phyloP scores from a whole-genome alignment of 2,113 vertebrate species.

The Amphiprion ocellaris region DNA sequence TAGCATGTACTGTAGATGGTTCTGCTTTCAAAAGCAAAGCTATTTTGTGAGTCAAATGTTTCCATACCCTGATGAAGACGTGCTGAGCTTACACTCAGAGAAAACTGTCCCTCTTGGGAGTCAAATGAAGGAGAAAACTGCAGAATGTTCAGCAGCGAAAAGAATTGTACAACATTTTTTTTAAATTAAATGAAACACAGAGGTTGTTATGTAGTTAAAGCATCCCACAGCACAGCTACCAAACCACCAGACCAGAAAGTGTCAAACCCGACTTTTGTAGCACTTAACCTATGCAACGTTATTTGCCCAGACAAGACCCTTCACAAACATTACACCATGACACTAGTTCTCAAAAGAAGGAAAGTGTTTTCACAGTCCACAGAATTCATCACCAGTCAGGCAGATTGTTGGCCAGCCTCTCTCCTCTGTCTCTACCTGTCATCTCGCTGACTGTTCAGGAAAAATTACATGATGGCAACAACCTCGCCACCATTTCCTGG shows the following conservation, averaged over 20 bases:
- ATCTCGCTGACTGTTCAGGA: conserved; percentile 72
- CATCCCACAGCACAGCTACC: conserved; percentile 9
- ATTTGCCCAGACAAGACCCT: conserved; percentile 36
- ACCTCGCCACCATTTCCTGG: conserved; percentile 78
- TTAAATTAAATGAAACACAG: conserved; percentile 16
- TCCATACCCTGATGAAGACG: conserved; percentile 25
- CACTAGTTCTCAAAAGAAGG: conserved; percentile 48
- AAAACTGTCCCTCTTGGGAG: conserved; percentile 21
- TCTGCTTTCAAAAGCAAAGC: conserved; percentile 27
- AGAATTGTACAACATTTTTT: neutral
- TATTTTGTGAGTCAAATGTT: conserved; percentile 65
- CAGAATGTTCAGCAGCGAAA: conserved; percentile 21
- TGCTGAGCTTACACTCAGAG: conserved; percentile 45
- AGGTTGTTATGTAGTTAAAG: conserved; percentile 21
- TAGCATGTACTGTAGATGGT: conserved; percentile 46
- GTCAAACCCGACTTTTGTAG: conserved; percentile 27
- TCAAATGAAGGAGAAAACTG: conserved; percentile 37
- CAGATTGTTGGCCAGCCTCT: conserved; percentile 49
- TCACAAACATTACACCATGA: conserved; percentile 55
- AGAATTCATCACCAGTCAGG: conserved; percentile 65
- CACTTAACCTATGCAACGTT: conserved; percentile 13
- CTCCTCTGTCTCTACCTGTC: conserved; percentile 73
- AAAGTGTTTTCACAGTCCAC: conserved; percentile 73
- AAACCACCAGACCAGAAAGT: conserved; percentile 34
- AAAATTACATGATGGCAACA: conserved; percentile 75